Base-by-base conservation (phyloP, 2,888 invertebrate species). In the Mythimna albipuncta region DNA sequence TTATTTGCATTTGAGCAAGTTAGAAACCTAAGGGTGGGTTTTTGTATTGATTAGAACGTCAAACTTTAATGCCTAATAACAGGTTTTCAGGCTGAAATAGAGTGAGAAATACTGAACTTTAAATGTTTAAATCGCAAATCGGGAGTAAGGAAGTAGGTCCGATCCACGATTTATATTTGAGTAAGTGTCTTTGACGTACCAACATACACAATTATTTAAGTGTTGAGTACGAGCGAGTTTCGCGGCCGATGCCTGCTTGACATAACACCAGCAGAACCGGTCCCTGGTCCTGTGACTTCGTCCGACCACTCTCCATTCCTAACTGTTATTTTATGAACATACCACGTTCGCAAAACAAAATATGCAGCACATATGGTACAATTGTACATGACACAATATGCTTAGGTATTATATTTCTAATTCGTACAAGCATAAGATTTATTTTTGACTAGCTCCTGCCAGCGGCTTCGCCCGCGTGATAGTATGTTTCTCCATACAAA, bases 221-320 rank as follows among this genome's bases (percentile, higher is more conserved):
- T 75, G 41, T 57, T 44, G 50, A 57, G 50, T 70, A 61, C 61
- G 44, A 70, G 76, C 65, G 52, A 59, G 70, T 83, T 71, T 69
- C 61, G 65, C 68, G 63, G 61, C 59, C 65, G 70, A 64, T 65
- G 69, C 52, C 32, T 64, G 69, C 55, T 72, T 77, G 77, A 81
- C 81, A 69, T 73, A 74, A 83, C 58, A 47, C 69, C 66, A 73
- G 64, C 50, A 65, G 70, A 85, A 84, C 84, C 84, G 84, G 84
- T 84, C 74, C 76, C 72, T 62, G 21, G 62, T 80, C 81, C 77
- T 64, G 72, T 68, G 82, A 66, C 75, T 73, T 64, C 77, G 69
- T 64, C 55, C 63, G 50, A 68, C 64, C 64, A 67, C 69, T 54
- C 69, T 71, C 73, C 72, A 65, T 75, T 75, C 77, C 63, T 82